These are phyloP conservation scores for Lordiphosa andalusiaca DNA, from an alignment of 2,888 invertebrate genomes.

Conservation along the genomic window DNA sequence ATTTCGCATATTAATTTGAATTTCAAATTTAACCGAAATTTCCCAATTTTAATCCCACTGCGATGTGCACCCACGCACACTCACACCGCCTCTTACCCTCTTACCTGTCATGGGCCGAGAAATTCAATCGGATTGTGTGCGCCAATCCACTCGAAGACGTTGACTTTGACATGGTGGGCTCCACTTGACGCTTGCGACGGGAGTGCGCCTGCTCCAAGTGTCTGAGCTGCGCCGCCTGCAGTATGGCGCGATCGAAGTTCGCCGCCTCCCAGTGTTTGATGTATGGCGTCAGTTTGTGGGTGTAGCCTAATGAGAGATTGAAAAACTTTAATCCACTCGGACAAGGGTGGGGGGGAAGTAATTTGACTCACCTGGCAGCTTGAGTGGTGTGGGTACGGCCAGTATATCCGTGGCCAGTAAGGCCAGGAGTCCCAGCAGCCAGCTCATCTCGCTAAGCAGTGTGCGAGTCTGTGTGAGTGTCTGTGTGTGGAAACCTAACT, in stretches of 20 bases:
- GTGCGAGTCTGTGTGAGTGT: constrained; percentile 20
- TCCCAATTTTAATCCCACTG: no score
- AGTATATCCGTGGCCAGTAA: constrained; percentile 78
- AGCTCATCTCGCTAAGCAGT: constrained; percentile 74
- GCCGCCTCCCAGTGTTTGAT: constrained; percentile 91
- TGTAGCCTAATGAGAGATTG: constrained; percentile 81
- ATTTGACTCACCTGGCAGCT: constrained; percentile 77
- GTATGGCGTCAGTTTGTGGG: constrained; percentile 84
- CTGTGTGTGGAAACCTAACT: constrained; percentile 63
- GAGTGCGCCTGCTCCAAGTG: constrained; percentile 79
- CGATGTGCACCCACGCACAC: constrained; percentile 10
- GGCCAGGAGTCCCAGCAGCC: constrained; percentile 79
- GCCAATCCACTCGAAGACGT: constrained; percentile 69
- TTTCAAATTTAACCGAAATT: no score
- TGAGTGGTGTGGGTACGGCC: constrained; percentile 79
- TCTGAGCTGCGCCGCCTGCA: constrained; percentile 78
- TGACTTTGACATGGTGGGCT: constrained; percentile 24
- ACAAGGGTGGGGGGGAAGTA: not conserved
- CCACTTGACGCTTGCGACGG: constrained; percentile 78
- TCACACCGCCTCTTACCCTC: constrained; percentile 19
- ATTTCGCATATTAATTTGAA: no score
- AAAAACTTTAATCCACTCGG: constrained; percentile 4
- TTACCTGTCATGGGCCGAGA: constrained; percentile 81
- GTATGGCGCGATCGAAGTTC: constrained; percentile 83
- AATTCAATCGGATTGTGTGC: constrained; percentile 79